Evolutionary conservation across 2,888 invertebrate genomes (phyloP), one percentile per base, ranked within the genome.

Genomic region (Phrixothrix hirtus): DNA sequence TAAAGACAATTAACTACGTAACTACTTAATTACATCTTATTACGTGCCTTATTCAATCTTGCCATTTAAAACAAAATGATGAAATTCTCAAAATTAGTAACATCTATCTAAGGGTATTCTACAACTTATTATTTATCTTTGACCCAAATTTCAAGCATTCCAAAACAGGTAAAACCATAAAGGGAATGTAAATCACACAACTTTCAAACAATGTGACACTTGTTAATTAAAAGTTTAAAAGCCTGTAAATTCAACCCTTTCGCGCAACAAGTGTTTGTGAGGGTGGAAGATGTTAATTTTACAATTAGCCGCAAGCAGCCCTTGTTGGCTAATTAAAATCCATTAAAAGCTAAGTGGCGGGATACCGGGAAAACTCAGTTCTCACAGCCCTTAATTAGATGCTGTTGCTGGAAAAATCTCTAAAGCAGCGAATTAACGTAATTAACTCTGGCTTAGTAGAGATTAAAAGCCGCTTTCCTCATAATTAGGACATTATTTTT

Each of bases 231-330:
- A 44, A 57, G 57, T 27, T 21, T 21, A 21, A 48, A 44, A 35
- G 41, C 47, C 45, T 47, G 42, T 29, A 17, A 64, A 64, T 48
- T 59, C 54, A 66, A 67, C 66, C 68, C 68, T 66, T 68, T 61
- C 51, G 51, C 34, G 65, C 70, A 70, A 70, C 70, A 70, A 68
- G 70, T 70, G 68, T 65, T 57, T 49, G 58, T 37, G 56, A 66
- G 65, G 62, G 65, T 65, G 67, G 62, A 63, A 55, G 64, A 67
- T 68, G 69, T 65, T 67, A 69, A 70, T 69, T 69, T 59, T 39
- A 44, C 62, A 69, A 69, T 68, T 67, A 68, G 62, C 64, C 62
- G 59, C 57, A 56, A 63, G 62, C 59, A 48, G 49, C 57, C 63
- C 64, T 65, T 58, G 55, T 48, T 57, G 58, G 49, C 63, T 68